A percentile compares a stretch with the other conserved stretches of the same genome.
phyloP scores from a whole-genome alignment of 1,140 invertebrate genomes.

The Cryptotermes secundus region DNA sequence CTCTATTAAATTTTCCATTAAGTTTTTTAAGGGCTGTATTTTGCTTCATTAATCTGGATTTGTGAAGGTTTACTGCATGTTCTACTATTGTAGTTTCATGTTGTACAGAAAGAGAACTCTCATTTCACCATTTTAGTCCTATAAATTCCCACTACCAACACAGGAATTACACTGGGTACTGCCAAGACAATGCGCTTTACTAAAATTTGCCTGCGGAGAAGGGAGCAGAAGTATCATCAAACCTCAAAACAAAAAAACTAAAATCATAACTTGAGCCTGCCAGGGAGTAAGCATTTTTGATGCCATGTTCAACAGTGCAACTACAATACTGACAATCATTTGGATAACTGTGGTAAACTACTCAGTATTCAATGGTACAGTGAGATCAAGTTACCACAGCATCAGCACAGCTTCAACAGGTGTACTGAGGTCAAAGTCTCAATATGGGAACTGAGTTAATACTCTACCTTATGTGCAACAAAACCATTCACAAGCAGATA shows the following conservation, averaged over 20 bases:
- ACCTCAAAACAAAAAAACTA: too few relatives aligned
- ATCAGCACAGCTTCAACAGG: too few relatives aligned
- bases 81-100: background rate
- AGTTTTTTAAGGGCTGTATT: too few relatives aligned
- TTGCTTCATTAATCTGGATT: too few relatives aligned
- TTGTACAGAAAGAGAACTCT: too few relatives aligned
- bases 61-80: too few relatives aligned
- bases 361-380: too few relatives aligned
- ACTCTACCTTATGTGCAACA: background rate
- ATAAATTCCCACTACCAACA: background rate
- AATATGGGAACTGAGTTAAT: background rate
- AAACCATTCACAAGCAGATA: background rate
- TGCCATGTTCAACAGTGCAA: background rate
- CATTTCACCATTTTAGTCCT: background rate
- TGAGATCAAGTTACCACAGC: too few relatives aligned
- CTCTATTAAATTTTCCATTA: too few relatives aligned
- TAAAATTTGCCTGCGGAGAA: background rate
- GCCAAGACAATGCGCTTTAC: background rate
- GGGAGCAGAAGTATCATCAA: too few relatives aligned
- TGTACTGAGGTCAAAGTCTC: background rate
- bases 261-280: background rate
- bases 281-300: background rate
- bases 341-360: too few relatives aligned
- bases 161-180: background rate
- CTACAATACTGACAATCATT: background rate